phyloP scores from a whole-genome alignment of 2,888 invertebrate species.

The Blomia tropicalis region DNA sequence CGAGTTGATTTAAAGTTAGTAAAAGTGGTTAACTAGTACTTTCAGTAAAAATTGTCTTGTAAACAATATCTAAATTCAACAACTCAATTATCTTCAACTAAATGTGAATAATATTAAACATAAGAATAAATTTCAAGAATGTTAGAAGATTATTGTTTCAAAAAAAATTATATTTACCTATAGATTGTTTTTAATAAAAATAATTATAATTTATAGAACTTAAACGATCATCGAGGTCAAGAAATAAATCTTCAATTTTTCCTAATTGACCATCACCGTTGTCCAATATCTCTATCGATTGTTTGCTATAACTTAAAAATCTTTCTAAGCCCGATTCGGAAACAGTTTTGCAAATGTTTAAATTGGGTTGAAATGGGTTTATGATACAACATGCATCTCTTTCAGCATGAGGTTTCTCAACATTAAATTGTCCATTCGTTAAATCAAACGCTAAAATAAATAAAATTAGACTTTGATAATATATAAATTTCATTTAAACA shows the following conservation, averaged over 20 bases:
- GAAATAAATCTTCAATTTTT: neutral
- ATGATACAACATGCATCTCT: neutral
- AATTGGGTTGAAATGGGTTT: neutral
- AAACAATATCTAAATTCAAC: neutral
- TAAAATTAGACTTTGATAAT: neutral
- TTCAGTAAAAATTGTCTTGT: neutral
- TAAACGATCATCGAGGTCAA: neutral
- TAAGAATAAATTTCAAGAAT: neutral
- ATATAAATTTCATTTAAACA: too few relatives aligned
- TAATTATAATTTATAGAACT: too few relatives aligned
- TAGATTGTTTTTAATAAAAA: too few relatives aligned
- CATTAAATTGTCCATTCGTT: neutral
- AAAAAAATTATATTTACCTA: too few relatives aligned
- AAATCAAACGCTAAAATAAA: neutral
- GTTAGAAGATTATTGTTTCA: too few relatives aligned
- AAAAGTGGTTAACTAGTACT: neutral
- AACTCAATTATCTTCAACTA: neutral
- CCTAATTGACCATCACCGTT: neutral
- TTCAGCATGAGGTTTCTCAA: neutral
- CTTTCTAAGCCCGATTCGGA: neutral
- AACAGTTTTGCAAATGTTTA: constrained; percentile 9
- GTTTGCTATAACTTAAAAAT: neutral
- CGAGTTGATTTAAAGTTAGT: neutral
- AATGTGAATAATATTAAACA: neutral
- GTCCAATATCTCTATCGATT: neutral